Conservation (phyloP, 2,797 vertebrate genomes). For the Margarornis squamiger region DNA sequence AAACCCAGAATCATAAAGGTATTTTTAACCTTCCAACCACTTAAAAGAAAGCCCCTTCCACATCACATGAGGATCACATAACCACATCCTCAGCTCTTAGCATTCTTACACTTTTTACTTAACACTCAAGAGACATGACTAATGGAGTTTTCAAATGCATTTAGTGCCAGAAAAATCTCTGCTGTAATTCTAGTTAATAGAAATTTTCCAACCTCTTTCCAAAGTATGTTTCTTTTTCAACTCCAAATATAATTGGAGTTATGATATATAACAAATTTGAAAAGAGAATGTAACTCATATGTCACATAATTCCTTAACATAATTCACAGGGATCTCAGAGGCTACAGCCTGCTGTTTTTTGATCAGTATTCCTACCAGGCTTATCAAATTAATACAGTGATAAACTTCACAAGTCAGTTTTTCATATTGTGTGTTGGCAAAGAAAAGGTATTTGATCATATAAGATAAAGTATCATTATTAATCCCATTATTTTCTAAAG, state of each 20-base stretch:
- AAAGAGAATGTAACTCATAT: neutral
- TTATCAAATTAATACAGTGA: conserved; percentile 41
- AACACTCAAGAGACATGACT: neutral
- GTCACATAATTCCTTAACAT: conserved; percentile 40
- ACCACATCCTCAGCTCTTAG: neutral
- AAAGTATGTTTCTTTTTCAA: neutral
- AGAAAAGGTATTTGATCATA: conserved; percentile 44
- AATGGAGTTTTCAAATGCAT: neutral
- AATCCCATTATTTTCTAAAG: neutral
- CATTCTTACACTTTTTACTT: neutral
- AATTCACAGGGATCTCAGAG: conserved; percentile 24
- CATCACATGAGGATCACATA: neutral
- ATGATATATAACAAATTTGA: neutral
- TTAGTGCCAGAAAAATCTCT: neutral
- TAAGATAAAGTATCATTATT: neutral
- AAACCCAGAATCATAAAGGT: neutral
- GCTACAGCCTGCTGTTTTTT: conserved; percentile 30
- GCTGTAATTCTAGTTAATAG: neutral
- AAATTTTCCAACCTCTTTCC: neutral
- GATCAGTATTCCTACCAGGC: conserved; percentile 30
- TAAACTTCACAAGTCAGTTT: conserved; percentile 43
- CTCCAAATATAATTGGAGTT: neutral
- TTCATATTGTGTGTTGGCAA: conserved; percentile 2
- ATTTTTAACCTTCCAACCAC: neutral
- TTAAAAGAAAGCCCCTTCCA: neutral